Base-by-base conservation (phyloP, 2,113 vertebrate species). In the Tachysurus vachellii region DNA sequence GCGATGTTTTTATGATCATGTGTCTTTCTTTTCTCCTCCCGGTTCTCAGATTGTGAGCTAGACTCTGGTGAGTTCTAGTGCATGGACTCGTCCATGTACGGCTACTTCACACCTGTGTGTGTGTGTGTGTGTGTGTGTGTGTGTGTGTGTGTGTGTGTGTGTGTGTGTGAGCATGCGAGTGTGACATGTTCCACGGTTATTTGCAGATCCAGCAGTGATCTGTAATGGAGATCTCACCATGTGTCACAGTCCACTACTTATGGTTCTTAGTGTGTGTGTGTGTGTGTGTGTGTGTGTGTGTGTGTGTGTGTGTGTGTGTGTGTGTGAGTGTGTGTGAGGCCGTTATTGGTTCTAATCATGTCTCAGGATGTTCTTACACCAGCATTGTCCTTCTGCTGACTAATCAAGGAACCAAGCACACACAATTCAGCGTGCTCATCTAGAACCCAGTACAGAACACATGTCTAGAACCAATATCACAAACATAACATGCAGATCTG, bases 1-100 rank as follows among this genome's bases (percentile, higher is more conserved):
- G 31, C 79, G n/a, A 28, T 81, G 66, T 82, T 16, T 14, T 71
- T 80, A 68, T 81, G 88, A 91, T 93, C 88, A 93, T 92, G 56
- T 94, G 92, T 95, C 89, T 95, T 89, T 95, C 92, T 95, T 93
- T 91, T 94, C 92, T 92, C 93, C 92, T 91, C 91, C 92, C 88
- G 91, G 83, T 90, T 93, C 92, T 92, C 94, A 95, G 95, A 95
- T 92, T 94, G 92, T 93, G 95, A 94, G 87, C 89, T 93, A 94
- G 94, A 95, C 90, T 94, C 93, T 93, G 94, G 95, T 95, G 94
- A 95, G 94, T 95, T 92, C 31, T 91, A 89, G 93, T 91, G 83
- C 85, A 53, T 80, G 77, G 53, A 90, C 87, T 36, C 23, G 28
- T 85, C 66, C 85, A 88, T 87, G 90, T 90, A 88, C 26, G 88